A percentile compares a stretch with the other conserved stretches of the same genome.
Evolutionary conservation across 1,140 invertebrate genomes (phyloP).

Genomic region (Sinonovacula constricta): DNA sequence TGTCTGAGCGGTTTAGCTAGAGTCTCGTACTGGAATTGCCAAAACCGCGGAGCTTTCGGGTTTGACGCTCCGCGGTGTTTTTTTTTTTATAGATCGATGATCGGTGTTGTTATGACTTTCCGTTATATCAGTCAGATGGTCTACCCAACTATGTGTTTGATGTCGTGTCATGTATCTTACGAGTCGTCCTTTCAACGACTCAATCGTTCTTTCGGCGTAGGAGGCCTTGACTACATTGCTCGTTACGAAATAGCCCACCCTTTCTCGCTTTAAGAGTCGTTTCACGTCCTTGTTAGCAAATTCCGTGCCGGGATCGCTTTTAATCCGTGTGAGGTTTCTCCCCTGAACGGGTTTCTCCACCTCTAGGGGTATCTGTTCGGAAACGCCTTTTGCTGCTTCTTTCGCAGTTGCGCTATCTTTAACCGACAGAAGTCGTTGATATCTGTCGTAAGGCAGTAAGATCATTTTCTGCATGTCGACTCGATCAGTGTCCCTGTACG

Average conservation of each 20-base stretch:
- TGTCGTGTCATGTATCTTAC: constrained; percentile 15
- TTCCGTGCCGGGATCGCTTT: constrained; percentile 10
- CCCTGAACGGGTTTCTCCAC: no score
- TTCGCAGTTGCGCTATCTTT: no score
- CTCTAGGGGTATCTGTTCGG: no score
- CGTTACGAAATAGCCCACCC: constrained; percentile 4
- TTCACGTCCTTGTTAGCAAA: constrained; percentile 16
- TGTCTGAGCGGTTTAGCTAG: background rate
- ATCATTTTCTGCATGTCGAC: no score
- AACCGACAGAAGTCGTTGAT: no score
- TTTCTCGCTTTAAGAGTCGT: background rate
- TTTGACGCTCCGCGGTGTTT: constrained; percentile 5
- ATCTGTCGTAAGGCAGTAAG: no score
- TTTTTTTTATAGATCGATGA: constrained; percentile 14
- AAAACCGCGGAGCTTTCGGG: background rate
- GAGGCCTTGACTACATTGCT: constrained; percentile 6
- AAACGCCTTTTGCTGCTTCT: background rate
- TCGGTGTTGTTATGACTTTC: constrained; percentile 11
- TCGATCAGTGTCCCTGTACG: background rate
- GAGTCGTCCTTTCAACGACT: constrained; percentile 5
- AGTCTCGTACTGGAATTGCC: background rate
- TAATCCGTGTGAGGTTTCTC: constrained; percentile 3
- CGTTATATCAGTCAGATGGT: constrained; percentile 8
- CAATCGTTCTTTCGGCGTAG: background rate
- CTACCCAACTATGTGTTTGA: constrained; percentile 13